Percentiles rank a stretch among this genome's conserved stretches.
Conservation (phyloP, 2,888 invertebrate species). For the Eupithecia dodoneata region DNA sequence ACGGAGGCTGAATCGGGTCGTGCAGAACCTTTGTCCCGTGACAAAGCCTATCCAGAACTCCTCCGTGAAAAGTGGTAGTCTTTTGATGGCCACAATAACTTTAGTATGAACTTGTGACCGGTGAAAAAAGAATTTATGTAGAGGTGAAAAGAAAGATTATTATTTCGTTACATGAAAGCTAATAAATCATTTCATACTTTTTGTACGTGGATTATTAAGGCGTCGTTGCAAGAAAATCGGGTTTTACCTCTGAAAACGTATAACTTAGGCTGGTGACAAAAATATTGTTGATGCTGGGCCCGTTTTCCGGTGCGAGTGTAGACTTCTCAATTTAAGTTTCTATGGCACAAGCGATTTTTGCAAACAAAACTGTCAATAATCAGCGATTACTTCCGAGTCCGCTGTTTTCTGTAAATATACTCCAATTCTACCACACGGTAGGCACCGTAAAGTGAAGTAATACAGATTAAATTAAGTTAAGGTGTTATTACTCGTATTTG, state of each 20-base stretch:
- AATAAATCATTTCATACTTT: no score
- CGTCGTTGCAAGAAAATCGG: not conserved
- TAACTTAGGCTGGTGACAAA: not conserved
- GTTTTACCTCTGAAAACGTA: not conserved
- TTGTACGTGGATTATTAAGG: not conserved
- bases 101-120: not conserved
- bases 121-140: not conserved
- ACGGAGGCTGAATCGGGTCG: not conserved
- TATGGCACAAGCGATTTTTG: not conserved
- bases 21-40: slow-evolving; percentile 1
- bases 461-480: no score
- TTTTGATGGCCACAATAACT: not conserved
- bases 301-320: not conserved
- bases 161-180: no score
- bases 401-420: no score
- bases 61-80: not conserved
- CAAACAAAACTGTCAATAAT: not conserved
- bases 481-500: no score
- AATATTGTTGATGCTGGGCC: not conserved
- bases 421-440: not conserved
- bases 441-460: not conserved
- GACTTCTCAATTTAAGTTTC: not conserved
- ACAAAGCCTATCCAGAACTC: not conserved
- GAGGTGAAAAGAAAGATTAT: not conserved
- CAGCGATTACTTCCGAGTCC: not conserved